phyloP scores from a whole-genome alignment of 2,113 vertebrate species.

The Phaetusa simplex region DNA sequence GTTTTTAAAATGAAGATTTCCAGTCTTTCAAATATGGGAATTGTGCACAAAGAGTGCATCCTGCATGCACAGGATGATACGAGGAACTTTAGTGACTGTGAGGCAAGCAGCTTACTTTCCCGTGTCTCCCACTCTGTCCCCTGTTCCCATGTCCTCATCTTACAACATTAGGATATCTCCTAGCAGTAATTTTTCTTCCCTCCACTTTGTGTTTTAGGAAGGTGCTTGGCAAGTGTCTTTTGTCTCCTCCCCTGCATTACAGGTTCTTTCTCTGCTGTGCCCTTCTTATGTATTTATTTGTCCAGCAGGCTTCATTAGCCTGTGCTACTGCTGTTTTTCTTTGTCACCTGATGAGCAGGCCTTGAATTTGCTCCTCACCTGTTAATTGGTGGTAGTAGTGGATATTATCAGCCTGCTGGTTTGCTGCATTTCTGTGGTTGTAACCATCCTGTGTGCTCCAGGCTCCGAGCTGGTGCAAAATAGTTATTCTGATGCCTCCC shows the following conservation, averaged over 20 bases:
- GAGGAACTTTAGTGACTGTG: background rate
- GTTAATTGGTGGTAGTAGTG: background rate
- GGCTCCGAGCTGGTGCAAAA: background rate
- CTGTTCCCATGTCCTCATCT: background rate
- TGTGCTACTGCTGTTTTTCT: background rate
- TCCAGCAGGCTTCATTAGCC: background rate
- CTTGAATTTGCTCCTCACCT: background rate
- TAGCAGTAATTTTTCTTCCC: background rate
- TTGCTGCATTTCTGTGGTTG: background rate
- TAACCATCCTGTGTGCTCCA: background rate
- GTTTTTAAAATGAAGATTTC: background rate
- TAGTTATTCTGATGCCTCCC: background rate
- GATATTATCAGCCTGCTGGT: background rate
- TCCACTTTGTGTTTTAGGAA: background rate
- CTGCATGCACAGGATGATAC: fast-evolving
- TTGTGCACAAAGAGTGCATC: background rate
- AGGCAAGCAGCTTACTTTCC: background rate
- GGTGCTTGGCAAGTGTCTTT: background rate
- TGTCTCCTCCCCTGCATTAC: background rate
- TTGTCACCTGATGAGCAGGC: background rate
- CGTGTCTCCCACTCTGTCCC: fast-evolving
- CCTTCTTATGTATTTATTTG: background rate
- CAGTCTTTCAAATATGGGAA: background rate
- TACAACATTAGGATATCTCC: background rate
- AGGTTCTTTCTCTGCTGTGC: background rate